Base-by-base conservation (phyloP, 1,140 invertebrate genomes). In the Pantala flavescens region DNA sequence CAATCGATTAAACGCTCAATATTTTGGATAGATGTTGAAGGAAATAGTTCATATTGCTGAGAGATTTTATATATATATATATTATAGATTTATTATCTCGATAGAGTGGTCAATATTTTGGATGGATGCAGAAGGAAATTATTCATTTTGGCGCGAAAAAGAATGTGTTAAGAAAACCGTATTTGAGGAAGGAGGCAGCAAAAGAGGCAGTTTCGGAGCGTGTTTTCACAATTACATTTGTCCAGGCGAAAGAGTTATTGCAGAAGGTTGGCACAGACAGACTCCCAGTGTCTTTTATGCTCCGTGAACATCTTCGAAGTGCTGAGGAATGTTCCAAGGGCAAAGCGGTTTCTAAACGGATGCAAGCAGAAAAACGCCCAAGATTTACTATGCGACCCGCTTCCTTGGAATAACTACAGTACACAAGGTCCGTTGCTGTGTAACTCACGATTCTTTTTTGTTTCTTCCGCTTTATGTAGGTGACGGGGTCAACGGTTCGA, bases 181-280 rank as follows among this genome's bases (percentile, higher is more conserved):
- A 12, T 16, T 14, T 1, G 49, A 19, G n/a, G 49, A 12, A 63
- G 12, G 12, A 21, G 49, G n/a, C 3, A 12, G 12, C n/a, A 12
- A 63, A 16, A 16, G 49, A 63, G 5, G n/a, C n/a, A 63, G 49
- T 19, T 19, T 36, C 12, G 49, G 49, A 63, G 49, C 16, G 49
- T 63, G 49, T 63, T 63, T 63, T 63, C 49, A 12, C 49, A 63
- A 63, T 63, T 63, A 21, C n/a, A 63, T 63, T 63, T 63, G 49
- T 21, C 49, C 49, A 21, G 5, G 14, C 3, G 49, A 21, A 63
- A 63, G 49, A 63, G 49, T 63, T 63, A 63, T 63, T 21, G 49
- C 49, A 3, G 49, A 12, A 63, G 14, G 49, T 63, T 14, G 49
- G 49, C 1, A 12, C 3, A 63, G 49, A 63, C n/a, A 21, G 49